A percentile compares a stretch with the other conserved stretches of the same genome.
Conservation (phyloP, 2,797 vertebrate genomes). For the Crocodylus rhombifer region DNA sequence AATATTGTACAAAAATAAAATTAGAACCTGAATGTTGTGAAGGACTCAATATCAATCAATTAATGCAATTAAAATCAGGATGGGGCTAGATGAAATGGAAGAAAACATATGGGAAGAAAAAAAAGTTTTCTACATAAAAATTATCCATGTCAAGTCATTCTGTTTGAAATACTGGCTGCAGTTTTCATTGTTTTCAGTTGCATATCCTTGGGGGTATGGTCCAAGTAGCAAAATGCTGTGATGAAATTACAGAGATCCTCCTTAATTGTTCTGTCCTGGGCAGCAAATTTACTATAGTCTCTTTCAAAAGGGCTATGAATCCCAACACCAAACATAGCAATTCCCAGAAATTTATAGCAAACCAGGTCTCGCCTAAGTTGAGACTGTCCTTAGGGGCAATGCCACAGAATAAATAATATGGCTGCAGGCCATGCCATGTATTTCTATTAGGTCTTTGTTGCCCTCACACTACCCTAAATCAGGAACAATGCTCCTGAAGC, state of each 20-base stretch:
- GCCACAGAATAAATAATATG: background rate
- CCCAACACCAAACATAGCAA: background rate
- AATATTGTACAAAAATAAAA: background rate
- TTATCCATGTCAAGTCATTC: background rate
- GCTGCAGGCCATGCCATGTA: background rate
- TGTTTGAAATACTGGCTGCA: background rate
- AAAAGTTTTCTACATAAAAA: background rate
- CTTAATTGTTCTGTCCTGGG: background rate
- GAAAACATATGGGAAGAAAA: background rate
- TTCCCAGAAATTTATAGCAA: background rate
- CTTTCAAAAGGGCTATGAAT: background rate
- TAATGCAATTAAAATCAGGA: background rate
- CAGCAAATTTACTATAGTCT: background rate
- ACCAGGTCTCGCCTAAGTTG: background rate
- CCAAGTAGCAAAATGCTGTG: background rate
- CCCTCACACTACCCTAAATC: background rate
- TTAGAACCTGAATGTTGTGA: background rate
- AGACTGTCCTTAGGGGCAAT: background rate
- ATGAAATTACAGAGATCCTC: background rate
- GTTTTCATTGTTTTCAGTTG: background rate
- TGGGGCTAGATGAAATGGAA: background rate
- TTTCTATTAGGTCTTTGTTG: background rate
- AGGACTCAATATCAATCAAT: background rate
- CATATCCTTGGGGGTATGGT: background rate
- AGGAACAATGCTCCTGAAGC: background rate